Evolutionary conservation across 2,888 invertebrate genomes (phyloP), one percentile per base, ranked within the genome.

Genomic region (Spialia ferax): DNA sequence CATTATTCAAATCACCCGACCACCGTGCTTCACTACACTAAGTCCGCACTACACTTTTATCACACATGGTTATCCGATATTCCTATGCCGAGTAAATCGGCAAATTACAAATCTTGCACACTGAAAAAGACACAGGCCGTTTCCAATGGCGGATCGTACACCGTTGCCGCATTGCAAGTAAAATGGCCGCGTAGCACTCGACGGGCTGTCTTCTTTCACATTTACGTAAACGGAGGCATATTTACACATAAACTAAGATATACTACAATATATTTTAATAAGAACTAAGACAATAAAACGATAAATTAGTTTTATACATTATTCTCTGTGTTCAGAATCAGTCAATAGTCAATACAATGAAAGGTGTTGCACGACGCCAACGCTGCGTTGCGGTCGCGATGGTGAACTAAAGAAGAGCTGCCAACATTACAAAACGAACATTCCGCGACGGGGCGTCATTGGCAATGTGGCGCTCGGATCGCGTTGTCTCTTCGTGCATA

Each of bases 261-360:
- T 88, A 90, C 80, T 89, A 90, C 84, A 86, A 85, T 86, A 88
- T 84, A 88, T 86, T 88, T 91, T 82, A 92, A 87, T 84, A 88
- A 87, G 88, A 93, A 92, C 87, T 89, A 89, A 86, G 86, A 87
- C 85, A 87, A 92, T 89, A 91, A 92, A 92, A 94, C 86, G 90
- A 87, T 94, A 95, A 95, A 94, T 94, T 94, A 95, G 94, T 94
- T 95, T 95, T 95, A 95, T 94, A 94, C 94, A 94, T 95, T 94
- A 94, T 94, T 93, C 91, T 90, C 88, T 93, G 94, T 94, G 91
- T 93, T 94, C 93, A 92, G 94, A 94, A 91, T 94, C 94, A 95
- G 95, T 95, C 95, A 95, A 95, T 95, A 95, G 95, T 95, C 95
- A 95, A 95, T 95, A 95, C 95, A 95, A 95, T 95, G 95, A 95